These are phyloP conservation scores for Oophaga pumilio DNA, from an alignment of 2,113 vertebrate species.

Conservation along the genomic window DNA sequence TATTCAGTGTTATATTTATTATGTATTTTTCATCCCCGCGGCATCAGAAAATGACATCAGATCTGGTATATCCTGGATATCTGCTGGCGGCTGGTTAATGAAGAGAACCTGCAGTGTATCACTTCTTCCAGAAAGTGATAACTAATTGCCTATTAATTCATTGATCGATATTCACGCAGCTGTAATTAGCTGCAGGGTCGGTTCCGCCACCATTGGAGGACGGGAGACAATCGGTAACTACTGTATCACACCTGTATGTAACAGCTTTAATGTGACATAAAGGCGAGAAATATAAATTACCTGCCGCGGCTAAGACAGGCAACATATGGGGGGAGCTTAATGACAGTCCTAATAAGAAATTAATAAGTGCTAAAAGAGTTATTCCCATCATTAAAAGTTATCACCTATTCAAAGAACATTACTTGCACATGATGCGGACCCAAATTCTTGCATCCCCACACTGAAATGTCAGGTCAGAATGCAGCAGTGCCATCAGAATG, in stretches of 20 bases:
- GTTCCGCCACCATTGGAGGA: background rate
- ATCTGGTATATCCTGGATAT: background rate
- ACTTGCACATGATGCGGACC: no score
- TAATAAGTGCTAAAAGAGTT: background rate
- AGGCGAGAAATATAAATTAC: background rate
- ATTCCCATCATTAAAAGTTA: no score
- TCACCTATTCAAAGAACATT: no score
- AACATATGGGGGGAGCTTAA: background rate
- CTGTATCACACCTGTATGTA: background rate
- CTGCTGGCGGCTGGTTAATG: background rate
- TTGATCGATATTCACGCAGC: background rate
- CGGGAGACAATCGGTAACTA: background rate
- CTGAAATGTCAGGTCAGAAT: no score
- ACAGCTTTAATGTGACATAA: background rate
- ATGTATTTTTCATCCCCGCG: background rate
- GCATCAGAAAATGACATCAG: background rate
- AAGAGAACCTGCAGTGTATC: background rate
- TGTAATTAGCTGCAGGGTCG: background rate
- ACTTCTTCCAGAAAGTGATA: conserved; percentile 9
- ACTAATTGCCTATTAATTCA: conserved; percentile 30
- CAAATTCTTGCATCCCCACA: no score
- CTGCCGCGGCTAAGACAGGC: background rate
- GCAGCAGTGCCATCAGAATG: no score
- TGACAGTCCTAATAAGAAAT: background rate
- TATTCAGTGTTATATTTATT: background rate